phyloP scores from a whole-genome alignment of 37 sponge, comb jelly and placozoan species.

The Ianthella basta region DNA sequence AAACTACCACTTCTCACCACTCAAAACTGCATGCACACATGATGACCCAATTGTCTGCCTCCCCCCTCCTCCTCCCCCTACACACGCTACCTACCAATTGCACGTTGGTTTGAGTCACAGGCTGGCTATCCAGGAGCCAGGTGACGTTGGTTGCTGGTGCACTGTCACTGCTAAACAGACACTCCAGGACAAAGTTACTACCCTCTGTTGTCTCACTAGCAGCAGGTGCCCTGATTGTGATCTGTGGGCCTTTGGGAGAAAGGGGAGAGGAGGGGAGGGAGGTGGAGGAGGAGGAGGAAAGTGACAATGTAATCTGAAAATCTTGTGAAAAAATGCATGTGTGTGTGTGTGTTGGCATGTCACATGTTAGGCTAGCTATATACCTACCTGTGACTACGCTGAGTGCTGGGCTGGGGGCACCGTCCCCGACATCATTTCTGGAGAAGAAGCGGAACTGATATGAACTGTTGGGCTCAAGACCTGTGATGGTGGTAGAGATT shows the following conservation, averaged over 20 bases:
- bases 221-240: neutral
- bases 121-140: neutral
- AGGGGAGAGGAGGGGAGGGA: no score
- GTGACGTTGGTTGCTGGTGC: neutral
- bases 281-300: no score
- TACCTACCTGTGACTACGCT: neutral
- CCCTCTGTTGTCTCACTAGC: neutral
- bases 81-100: no score
- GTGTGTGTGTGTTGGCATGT: no score
- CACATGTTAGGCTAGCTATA: no score
- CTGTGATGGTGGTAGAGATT: neutral
- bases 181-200: neutral
- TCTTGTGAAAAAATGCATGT: no score
- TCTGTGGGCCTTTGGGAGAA: no score
- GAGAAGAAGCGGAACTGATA: slow-evolving; percentile 9
- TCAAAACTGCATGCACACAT: no score
- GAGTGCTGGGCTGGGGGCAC: neutral
- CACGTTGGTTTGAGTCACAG: neutral
- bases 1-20: no score
- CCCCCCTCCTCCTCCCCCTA: no score
- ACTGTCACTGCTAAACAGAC: neutral
- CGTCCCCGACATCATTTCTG: neutral
- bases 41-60: no score
- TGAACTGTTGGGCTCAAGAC: neutral
- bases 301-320: no score